phyloP scores from a whole-genome alignment of 2,113 vertebrate genomes.

The Cryptotis parvus region DNA sequence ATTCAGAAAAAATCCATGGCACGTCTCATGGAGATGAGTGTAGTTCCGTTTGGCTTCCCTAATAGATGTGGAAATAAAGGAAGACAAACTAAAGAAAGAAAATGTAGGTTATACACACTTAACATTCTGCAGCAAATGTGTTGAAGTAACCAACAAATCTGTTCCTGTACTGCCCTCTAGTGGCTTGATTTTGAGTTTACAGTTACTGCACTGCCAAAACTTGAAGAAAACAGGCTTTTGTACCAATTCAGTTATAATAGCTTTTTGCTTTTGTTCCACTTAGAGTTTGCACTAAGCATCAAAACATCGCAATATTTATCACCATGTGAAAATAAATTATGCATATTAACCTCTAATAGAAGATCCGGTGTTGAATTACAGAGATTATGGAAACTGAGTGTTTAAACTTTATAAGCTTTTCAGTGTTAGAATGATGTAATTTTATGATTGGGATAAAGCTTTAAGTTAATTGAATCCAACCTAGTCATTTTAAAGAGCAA shows the following conservation, averaged over 20 bases:
- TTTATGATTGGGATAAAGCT: not conserved
- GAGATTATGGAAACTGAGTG: not conserved
- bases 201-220: not conserved
- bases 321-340: not conserved
- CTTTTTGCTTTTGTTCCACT: not conserved
- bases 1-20: not conserved
- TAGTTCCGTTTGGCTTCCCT: too few relatives aligned
- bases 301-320: not conserved
- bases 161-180: slow-evolving; percentile 60
- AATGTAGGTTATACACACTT: not conserved
- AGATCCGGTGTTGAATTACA: not conserved
- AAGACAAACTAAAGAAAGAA: not conserved
- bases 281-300: not conserved
- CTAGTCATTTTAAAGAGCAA: not conserved
- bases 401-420: not conserved
- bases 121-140: not conserved
- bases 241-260: slow-evolving; percentile 15
- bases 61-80: not conserved
- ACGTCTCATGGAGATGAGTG: not conserved
- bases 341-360: not conserved
- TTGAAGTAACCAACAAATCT: not conserved
- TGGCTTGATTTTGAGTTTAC: not conserved
- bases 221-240: slow-evolving; percentile 23
- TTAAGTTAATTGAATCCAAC: not conserved
- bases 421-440: not conserved